Percentiles rank a stretch among this genome's conserved stretches.
Conservation (phyloP, 2,888 invertebrate genomes). For the Apodemia duryi region DNA sequence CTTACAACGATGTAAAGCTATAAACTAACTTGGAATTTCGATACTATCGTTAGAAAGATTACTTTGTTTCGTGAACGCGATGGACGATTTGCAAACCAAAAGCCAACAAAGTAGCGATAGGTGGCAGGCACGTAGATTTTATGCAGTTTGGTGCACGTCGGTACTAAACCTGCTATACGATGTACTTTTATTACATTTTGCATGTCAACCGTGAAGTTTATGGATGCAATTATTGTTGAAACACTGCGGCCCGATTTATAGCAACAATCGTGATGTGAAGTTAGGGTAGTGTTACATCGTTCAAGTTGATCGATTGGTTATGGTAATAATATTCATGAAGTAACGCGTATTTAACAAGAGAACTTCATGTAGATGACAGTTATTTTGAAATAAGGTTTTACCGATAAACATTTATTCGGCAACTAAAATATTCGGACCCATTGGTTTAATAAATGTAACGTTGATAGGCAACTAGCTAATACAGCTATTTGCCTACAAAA, state of each 20-base stretch:
- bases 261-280: conserved; percentile 25
- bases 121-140: conserved; percentile 17
- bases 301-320: conserved; percentile 31
- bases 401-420: too few species aligned
- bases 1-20: not conserved
- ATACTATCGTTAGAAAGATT: not conserved
- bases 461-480: too few species aligned
- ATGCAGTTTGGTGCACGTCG: conserved; percentile 36
- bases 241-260: conserved; percentile 17
- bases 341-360: not conserved
- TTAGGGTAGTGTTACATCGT: conserved; percentile 34
- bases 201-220: conserved; percentile 63
- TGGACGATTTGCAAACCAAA: conserved; percentile 2
- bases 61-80: conserved; percentile 3
- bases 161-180: conserved; percentile 39
- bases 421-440: too few species aligned
- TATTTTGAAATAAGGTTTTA: too few species aligned
- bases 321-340: not conserved
- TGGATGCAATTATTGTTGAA: conserved; percentile 35
- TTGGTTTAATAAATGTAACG: too few species aligned
- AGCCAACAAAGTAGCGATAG: conserved; percentile 21
- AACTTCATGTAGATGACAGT: too few species aligned
- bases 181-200: conserved; percentile 59
- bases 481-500: too few species aligned
- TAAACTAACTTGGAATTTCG: not conserved